A percentile compares a stretch with the other conserved stretches of the same genome.
Evolutionary conservation across 2,113 vertebrate species (phyloP).

Genomic region (Melanostigma gelatinosum): DNA sequence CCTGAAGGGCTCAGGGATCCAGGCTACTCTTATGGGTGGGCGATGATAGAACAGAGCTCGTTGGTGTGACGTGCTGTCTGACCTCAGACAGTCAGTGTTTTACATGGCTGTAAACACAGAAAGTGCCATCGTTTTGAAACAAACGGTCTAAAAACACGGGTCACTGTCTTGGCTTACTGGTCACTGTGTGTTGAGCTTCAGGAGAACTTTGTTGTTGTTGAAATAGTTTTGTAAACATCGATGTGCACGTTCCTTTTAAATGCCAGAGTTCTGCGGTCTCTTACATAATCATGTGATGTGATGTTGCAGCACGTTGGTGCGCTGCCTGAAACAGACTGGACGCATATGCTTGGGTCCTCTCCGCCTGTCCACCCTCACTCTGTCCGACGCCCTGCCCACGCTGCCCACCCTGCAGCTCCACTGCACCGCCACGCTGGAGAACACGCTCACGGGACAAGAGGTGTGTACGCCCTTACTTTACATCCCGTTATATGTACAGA

Average conservation of each 20-base stretch:
- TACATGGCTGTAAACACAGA: background rate
- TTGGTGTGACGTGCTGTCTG: background rate
- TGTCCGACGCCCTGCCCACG: conserved; percentile 90
- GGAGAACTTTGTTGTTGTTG: background rate
- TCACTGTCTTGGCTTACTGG: too few species aligned
- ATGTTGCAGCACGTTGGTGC: conserved; percentile 81
- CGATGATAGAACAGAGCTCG: background rate
- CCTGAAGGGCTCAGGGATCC: background rate
- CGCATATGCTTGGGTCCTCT: conserved; percentile 92
- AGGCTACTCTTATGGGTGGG: background rate
- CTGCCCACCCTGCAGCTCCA: conserved; percentile 92
- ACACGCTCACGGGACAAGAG: conserved; percentile 87
- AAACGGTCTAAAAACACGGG: background rate
- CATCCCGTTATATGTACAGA: too few species aligned
- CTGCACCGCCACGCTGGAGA: conserved; percentile 91
- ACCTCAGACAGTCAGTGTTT: background rate
- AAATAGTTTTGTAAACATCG: background rate
- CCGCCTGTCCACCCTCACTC: conserved; percentile 90
- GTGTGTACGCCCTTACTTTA: conserved; percentile 19
- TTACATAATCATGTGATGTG: conserved; percentile 12
- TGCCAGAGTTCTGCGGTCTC: background rate
- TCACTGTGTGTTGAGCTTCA: background rate
- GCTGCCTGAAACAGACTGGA: conserved; percentile 95
- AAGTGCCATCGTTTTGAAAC: background rate
- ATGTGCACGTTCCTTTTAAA: background rate